A percentile compares a stretch with the other conserved stretches of the same genome.
phyloP scores from a whole-genome alignment of 2,888 invertebrate genomes.

The Mesodorylaimus sp. region DNA sequence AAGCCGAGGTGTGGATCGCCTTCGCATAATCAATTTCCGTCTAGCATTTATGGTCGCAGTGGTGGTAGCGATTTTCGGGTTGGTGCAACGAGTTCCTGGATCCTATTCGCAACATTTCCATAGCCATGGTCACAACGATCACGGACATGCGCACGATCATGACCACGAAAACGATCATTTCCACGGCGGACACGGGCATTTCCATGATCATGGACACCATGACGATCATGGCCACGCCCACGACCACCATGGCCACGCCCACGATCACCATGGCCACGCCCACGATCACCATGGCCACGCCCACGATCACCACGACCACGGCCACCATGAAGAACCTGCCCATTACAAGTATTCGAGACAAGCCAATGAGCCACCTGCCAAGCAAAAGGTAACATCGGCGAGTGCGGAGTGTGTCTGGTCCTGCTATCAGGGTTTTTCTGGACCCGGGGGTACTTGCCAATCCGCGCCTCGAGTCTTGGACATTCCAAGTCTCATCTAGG shows the following conservation, averaged over 20 bases:
- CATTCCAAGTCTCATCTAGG: no score
- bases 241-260: background rate
- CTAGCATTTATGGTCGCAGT: background rate
- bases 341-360: constrained; percentile 9
- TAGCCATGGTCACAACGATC: no score
- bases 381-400: background rate
- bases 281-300: constrained; percentile 8
- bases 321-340: constrained; percentile 8
- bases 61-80: background rate
- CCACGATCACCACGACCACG: constrained; percentile 10
- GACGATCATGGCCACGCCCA: no score
- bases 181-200: background rate
- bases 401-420: background rate
- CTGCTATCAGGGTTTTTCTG: background rate
- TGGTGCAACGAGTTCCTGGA: no score
- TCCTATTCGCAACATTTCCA: no score
- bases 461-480: no score
- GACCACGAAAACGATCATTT: background rate
- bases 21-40: no score
- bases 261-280: constrained; percentile 6
- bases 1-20: no score
- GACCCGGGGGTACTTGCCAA: no score
- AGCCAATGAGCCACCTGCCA: no score
- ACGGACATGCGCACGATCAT: background rate
- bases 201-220: no score